Percentiles rank a stretch among this genome's conserved stretches.
phyloP scores from a whole-genome alignment of 2,113 vertebrate species.

The Spermophilus dauricus region DNA sequence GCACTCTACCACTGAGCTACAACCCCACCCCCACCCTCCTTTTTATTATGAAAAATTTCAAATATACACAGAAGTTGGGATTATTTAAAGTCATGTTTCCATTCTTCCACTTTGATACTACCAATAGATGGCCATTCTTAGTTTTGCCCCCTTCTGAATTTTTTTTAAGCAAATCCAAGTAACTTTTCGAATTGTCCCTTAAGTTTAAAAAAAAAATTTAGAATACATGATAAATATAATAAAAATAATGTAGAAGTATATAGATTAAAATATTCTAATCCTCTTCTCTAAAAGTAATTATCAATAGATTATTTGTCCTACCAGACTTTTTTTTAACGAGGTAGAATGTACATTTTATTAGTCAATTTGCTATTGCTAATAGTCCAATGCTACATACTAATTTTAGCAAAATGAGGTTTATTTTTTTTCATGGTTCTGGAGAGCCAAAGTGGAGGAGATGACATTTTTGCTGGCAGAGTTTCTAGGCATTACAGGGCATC shows the following conservation, averaged over 20 bases:
- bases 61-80: background rate
- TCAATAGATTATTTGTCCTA: background rate
- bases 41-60: conserved; percentile 32
- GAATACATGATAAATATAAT: background rate
- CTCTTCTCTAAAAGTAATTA: background rate
- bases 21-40: no score
- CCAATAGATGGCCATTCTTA: background rate
- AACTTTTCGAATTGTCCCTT: background rate
- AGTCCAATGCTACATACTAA: background rate
- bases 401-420: background rate
- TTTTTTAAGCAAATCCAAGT: background rate
- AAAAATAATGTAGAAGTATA: background rate
- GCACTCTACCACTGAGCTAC: no score
- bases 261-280: background rate
- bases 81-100: background rate
- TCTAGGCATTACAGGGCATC: background rate
- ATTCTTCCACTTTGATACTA: background rate
- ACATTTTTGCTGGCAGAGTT: background rate
- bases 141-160: background rate
- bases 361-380: background rate
- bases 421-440: background rate
- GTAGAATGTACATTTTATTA: background rate
- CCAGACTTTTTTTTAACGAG: background rate
- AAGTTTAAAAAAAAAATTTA: background rate
- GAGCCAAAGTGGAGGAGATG: background rate